Base-by-base conservation (phyloP, 2,888 invertebrate species). In the Phyllotreta striolata region DNA sequence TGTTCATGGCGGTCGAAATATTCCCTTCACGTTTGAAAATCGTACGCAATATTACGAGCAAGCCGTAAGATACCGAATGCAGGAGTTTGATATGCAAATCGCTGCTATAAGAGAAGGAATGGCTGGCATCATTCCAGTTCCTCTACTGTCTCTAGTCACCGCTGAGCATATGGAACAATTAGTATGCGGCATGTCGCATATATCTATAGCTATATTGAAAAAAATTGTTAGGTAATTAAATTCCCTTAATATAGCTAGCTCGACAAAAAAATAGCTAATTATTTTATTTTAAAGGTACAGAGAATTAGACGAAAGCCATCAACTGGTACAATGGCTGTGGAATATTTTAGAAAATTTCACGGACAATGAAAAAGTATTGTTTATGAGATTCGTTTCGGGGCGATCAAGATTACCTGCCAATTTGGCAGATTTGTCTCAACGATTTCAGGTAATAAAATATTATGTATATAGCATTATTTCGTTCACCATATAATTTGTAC, bases 321-420 rank as follows among this genome's bases (percentile, higher is more conserved):
- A 84, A 65, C 77, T 88, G 57, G 85, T 88, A 1, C 82, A 85
- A 70, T 88, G 88, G 88, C 80, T 89, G 69, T 89, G 88, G 88
- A 82, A 83, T 66, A 86, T 87, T 66, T 79, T 89, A 60, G 87
- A 88, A 73, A 81, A 80, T 52, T 88, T 89, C 78, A 85, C 84
- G 6, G 86, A 88, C 73, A 84, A 84, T 13, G 88, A 89, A 74
- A 79, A 87, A 65, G 86, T 88, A 10, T 82, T 88, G 43, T 89
- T 89, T 76, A 84, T 89, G 83, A 78, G 88, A 68, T 89, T 89
- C 78, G 88, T 89, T 5, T 88, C 87, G 0, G 89, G 89, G 2
- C 80, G 88, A 41, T 88, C 87, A 1, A 79, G 88, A 52, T 81
- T 89, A 38, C 88, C 88, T 2, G 86, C 86, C 9, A 88, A 88